Percentiles rank a stretch among this genome's conserved stretches.
These are phyloP conservation scores for Gnatocerus cornutus DNA, from an alignment of 2,888 invertebrate genomes.

Conservation along the genomic window DNA sequence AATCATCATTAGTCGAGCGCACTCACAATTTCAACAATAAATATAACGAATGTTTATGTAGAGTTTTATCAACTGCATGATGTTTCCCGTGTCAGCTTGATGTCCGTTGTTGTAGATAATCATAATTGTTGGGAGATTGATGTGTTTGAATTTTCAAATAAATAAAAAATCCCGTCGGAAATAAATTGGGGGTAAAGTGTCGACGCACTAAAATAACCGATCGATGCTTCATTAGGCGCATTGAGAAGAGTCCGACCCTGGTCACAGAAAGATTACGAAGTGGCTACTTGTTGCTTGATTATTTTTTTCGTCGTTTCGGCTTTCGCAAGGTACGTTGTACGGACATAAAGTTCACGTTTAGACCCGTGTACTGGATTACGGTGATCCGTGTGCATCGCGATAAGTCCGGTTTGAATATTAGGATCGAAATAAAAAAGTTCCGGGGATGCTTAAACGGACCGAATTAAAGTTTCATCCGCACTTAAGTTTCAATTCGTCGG, in stretches of 20 bases:
- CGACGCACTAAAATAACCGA: background rate
- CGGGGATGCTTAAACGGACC: constrained; percentile 7
- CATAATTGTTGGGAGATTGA: constrained; percentile 34
- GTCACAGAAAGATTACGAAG: constrained; percentile 16
- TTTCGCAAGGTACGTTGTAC: constrained; percentile 8
- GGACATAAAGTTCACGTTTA: constrained; percentile 18
- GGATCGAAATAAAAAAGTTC: constrained; percentile 6
- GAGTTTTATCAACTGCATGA: constrained; percentile 39
- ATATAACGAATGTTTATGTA: constrained; percentile 38
- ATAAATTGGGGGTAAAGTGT: constrained; percentile 2
- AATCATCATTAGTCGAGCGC: constrained; percentile 38
- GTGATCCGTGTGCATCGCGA: constrained; percentile 19
- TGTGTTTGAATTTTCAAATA: constrained; percentile 18
- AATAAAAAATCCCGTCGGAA: constrained; percentile 11
- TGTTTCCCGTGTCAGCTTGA: constrained; percentile 36
- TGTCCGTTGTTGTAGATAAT: constrained; percentile 32
- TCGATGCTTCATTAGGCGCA: constrained; percentile 11
- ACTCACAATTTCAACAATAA: constrained; percentile 29
- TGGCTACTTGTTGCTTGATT: constrained; percentile 30
- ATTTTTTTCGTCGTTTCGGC: constrained; percentile 29
- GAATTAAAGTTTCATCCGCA: constrained; percentile 35
- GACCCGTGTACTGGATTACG: constrained; percentile 16
- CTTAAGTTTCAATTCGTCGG: constrained; percentile 28
- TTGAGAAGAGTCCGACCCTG: background rate
- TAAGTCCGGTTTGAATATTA: constrained; percentile 23